A percentile compares a stretch with the other conserved stretches of the same genome.
Evolutionary conservation across 2,888 invertebrate species (phyloP).

Genomic region (Vannuccia rotundouncinata): DNA sequence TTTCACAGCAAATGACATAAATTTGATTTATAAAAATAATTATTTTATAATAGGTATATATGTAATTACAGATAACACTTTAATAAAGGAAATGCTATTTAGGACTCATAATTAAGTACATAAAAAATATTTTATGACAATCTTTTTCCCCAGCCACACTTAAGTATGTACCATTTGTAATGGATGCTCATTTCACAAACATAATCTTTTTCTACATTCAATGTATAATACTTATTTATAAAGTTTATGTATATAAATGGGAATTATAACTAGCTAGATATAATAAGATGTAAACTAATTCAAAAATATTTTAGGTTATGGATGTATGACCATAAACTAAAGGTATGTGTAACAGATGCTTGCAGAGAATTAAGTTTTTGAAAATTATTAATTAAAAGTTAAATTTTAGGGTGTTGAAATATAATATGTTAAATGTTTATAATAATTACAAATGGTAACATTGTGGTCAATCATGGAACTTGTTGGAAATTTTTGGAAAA

Average conservation of each 20-base stretch:
- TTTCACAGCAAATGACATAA: too few species aligned
- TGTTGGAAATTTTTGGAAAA: too few species aligned
- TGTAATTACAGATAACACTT: too few species aligned
- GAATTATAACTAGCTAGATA: constrained; percentile 11
- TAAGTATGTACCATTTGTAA: constrained; percentile 8
- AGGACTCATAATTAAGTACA: too few species aligned
- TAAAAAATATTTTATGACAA: too few species aligned
- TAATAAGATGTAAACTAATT: not conserved
- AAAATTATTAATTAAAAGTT: constrained; percentile 19
- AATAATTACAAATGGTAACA: too few species aligned
- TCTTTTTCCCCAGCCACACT: too few species aligned
- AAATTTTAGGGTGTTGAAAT: not conserved
- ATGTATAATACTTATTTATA: constrained; percentile 6
- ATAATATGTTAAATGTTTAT: not conserved
- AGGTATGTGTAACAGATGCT: not conserved
- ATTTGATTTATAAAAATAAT: too few species aligned
- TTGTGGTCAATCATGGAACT: too few species aligned
- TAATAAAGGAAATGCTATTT: too few species aligned
- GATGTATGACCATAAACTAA: constrained; percentile 17
- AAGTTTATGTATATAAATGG: constrained; percentile 13
- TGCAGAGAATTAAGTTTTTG: not conserved
- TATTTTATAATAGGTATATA: too few species aligned
- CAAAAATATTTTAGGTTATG: constrained; percentile 18
- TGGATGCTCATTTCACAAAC: constrained; percentile 5
- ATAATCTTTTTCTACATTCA: constrained; percentile 14